Percentiles rank a stretch among this genome's conserved stretches.
Evolutionary conservation across 2,113 vertebrate species (phyloP).

Genomic region (Columbina picui): DNA sequence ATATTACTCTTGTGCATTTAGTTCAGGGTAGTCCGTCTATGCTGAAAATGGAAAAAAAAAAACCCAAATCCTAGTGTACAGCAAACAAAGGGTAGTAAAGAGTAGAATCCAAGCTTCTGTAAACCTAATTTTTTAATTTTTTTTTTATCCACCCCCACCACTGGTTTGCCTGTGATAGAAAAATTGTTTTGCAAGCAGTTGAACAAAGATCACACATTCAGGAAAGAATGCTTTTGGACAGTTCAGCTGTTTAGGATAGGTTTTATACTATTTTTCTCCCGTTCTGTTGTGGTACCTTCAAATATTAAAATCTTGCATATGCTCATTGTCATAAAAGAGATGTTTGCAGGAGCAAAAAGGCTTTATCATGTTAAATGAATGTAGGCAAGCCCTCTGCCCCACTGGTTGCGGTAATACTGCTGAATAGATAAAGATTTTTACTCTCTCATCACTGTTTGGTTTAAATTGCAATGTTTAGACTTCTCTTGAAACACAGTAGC

Average conservation of each 20-base stretch:
- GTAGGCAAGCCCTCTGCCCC: background rate
- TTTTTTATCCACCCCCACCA: background rate
- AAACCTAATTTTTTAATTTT: background rate
- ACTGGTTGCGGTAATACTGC: background rate
- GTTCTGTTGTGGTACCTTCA: background rate
- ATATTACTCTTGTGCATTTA: background rate
- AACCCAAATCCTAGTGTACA: background rate
- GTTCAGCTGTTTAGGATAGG: background rate
- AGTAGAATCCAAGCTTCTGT: background rate
- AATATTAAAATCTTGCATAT: background rate
- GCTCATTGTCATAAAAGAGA: background rate
- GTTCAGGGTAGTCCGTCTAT: background rate
- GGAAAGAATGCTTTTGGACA: background rate
- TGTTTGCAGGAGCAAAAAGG: background rate
- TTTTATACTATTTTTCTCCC: background rate
- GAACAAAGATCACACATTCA: background rate
- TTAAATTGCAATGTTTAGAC: background rate
- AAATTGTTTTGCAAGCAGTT: background rate
- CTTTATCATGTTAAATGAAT: background rate
- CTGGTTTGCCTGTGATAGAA: background rate
- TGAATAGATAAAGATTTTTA: background rate
- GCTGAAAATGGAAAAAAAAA: background rate
- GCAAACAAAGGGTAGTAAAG: background rate
- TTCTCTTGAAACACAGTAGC: background rate
- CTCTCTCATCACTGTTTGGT: background rate